Conservation (phyloP, 1,140 invertebrate species). For the Macrocentrus cingulum region DNA sequence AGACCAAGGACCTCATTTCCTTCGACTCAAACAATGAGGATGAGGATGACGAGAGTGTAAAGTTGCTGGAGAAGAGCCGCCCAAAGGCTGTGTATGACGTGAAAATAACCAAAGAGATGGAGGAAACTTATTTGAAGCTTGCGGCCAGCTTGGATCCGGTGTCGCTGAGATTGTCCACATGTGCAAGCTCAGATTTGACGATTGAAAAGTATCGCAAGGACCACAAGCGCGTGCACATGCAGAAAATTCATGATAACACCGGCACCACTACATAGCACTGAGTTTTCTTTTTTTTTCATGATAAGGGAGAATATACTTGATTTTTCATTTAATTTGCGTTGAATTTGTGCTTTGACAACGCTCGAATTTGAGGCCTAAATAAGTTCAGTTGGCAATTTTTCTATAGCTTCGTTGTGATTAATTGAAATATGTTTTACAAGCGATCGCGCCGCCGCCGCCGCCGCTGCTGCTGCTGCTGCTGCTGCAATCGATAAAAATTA, state of each 20-base stretch:
- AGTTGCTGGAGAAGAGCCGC: slow-evolving; percentile 14
- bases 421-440: no score
- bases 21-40: slow-evolving; percentile 47
- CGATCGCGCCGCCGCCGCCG: no score
- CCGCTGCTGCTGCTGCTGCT: no score
- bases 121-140: slow-evolving; percentile 54
- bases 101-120: slow-evolving; percentile 54
- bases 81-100: slow-evolving; percentile 37
- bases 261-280: slow-evolving; percentile 41
- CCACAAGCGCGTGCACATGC: slow-evolving; percentile 42
- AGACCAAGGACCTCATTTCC: slow-evolving; percentile 32
- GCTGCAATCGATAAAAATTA: no score
- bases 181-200: slow-evolving; percentile 41
- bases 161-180: slow-evolving; percentile 36
- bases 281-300: no score
- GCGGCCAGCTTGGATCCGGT: slow-evolving; percentile 51
- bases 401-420: no score
- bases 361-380: no score
- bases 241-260: slow-evolving; percentile 40
- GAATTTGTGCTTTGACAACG: no score
- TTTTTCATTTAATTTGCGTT: no score
- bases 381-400: no score
- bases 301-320: no score
- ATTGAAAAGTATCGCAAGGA: slow-evolving; percentile 54
- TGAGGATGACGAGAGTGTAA: slow-evolving; percentile 17